Evolutionary conservation across 2,113 vertebrate species (phyloP), one percentile per base, ranked within the genome.

Genomic region (Tonatia bakeri): DNA sequence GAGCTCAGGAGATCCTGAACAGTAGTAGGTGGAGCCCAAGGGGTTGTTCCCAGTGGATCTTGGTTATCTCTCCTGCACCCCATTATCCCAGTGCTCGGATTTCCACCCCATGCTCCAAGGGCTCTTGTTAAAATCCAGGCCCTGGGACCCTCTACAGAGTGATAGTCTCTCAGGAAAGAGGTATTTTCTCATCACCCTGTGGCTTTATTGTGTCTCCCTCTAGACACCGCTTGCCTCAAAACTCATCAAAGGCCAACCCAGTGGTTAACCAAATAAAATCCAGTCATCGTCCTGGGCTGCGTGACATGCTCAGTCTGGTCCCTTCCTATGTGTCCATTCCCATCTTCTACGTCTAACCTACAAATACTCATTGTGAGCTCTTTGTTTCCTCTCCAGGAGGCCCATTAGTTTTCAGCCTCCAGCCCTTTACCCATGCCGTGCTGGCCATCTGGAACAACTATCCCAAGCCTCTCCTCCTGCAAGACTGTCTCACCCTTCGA

Each of bases 351-450:
- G 15, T 9, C 26, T 20, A n/a, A 40, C 64, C 75, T 64, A 9
- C 1, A 3, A 13, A 17, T 0, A 2, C 33, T 47, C 61, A 61
- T 1, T 24, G 36, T 2, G 36, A 28, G 28, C 47, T 28, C 64
- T 61, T 36, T n/a, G 26, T 54, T 75, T 54, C 65, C 43, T 52
- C 5, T 36, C 0, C 0, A 47, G 17, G 2, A 31, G 28, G 1
- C 19, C 11, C 43, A 4, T 50, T 80, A 8, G 43, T 83, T 61
- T 28, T 93, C 76, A 50, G 0, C 31, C 61, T 65, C 19, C n/a
- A 0, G 19, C 20, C 19, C 47, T 94, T 56, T 50, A n/a, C 33
- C 50, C 6, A 0, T 6, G 16, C 80, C 5, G 8, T 47, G 11
- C 26, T 11, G 24, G 61, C 87, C 65, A 31, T 26, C 14, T 16